Percentiles rank a stretch among this genome's conserved stretches.
Evolutionary conservation across 2,113 vertebrate species (phyloP).

Genomic region (Cyphomyrus plagiostoma): DNA sequence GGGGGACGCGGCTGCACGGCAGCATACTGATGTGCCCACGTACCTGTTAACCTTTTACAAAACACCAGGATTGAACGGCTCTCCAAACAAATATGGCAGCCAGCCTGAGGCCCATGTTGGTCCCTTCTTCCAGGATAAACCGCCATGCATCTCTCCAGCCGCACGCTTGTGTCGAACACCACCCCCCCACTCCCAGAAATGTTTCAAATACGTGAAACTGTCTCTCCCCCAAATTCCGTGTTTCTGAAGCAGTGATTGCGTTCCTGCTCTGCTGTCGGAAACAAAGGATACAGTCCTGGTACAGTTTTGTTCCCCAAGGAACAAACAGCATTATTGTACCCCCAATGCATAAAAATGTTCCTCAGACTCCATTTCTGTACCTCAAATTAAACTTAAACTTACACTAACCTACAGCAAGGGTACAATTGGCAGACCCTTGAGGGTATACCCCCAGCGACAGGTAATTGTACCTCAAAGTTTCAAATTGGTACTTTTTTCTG

Average conservation of each 20-base stretch:
- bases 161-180: background rate
- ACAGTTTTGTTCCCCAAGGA: background rate
- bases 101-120: background rate
- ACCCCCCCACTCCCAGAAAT: background rate
- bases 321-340: background rate
- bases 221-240: background rate
- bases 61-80: slow-evolving; percentile 9
- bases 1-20: background rate
- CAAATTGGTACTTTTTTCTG: background rate
- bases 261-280: background rate
- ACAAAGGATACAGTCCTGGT: background rate
- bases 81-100: slow-evolving; percentile 11
- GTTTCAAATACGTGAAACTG: background rate
- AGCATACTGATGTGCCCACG: slow-evolving; percentile 1
- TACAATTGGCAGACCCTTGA: background rate
- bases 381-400: background rate
- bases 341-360: background rate
- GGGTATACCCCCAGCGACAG: background rate
- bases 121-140: background rate
- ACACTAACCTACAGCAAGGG: background rate
- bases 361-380: background rate
- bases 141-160: no score
- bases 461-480: background rate
- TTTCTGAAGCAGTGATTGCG: background rate
- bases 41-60: slow-evolving; percentile 21